A percentile compares a stretch with the other conserved stretches of the same genome.
These are phyloP conservation scores for Calliphora vomitoria DNA, from an alignment of 2,888 invertebrate species.

Conservation along the genomic window DNA sequence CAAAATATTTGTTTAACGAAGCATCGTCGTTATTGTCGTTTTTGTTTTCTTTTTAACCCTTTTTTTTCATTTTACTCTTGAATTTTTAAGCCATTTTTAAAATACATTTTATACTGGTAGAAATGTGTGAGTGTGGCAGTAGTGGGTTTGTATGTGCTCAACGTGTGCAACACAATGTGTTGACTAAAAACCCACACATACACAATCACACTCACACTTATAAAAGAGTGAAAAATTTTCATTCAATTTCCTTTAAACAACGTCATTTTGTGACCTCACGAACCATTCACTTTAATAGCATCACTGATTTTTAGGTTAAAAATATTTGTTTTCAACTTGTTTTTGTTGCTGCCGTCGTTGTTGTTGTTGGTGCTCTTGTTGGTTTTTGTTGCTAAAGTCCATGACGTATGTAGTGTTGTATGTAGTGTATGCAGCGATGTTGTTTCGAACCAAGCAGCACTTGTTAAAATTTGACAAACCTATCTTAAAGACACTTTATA, in stretches of 20 bases:
- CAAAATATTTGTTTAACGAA: constrained; percentile 70
- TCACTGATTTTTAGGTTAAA: constrained; percentile 71
- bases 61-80: constrained; percentile 53
- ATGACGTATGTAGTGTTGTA: constrained; percentile 53
- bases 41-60: constrained; percentile 51
- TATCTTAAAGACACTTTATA: no score
- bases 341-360: constrained; percentile 18
- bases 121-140: neutral
- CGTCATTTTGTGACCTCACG: constrained; percentile 72
- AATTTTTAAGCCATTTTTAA: constrained; percentile 49
- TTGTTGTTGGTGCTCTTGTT: neutral
- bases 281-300: constrained; percentile 66
- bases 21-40: constrained; percentile 66
- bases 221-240: constrained; percentile 48
- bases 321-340: constrained; percentile 38
- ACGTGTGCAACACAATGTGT: constrained; percentile 25
- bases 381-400: constrained; percentile 39
- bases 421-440: neutral
- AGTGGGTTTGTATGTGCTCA: neutral
- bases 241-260: constrained; percentile 69
- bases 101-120: neutral
- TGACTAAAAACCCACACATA: constrained; percentile 13
- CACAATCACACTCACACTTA: neutral
- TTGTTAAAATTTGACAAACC: no score
- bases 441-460: neutral